phyloP scores from a whole-genome alignment of 2,113 vertebrate species.

The Corythornis cristatus region DNA sequence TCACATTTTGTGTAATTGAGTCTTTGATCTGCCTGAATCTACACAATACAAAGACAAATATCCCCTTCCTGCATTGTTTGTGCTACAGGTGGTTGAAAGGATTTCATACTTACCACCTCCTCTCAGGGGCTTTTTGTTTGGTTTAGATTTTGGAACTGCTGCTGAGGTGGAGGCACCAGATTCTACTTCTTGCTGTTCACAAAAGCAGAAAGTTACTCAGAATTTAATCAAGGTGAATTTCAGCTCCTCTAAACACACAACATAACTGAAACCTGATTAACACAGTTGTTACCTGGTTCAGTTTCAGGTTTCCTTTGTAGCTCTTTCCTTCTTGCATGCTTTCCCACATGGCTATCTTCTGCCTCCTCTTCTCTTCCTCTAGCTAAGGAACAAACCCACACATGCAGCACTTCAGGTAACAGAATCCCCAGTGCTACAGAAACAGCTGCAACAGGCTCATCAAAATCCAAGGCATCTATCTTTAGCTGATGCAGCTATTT shows the following conservation, averaged over 20 bases:
- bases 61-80: background rate
- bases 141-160: conserved; percentile 75
- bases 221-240: background rate
- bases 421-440: background rate
- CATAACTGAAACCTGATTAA: background rate
- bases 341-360: conserved; percentile 92
- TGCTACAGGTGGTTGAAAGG: background rate
- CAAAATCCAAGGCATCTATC: background rate
- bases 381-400: conserved; percentile 69
- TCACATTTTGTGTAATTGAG: background rate
- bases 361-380: conserved; percentile 88
- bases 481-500: background rate
- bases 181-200: conserved; percentile 70
- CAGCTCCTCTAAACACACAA: background rate
- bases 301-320: conserved; percentile 72
- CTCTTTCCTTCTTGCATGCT: conserved; percentile 89
- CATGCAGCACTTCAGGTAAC: background rate
- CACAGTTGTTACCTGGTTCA: conserved; percentile 68
- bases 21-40: background rate
- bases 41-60: background rate
- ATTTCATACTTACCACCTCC: conserved; percentile 76
- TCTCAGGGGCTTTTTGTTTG: conserved; percentile 83
- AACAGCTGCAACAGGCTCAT: background rate
- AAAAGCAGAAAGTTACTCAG: conserved; percentile 9
- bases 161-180: conserved; percentile 74